Conservation (phyloP, 2,113 vertebrate species). For the Panthera tigris region DNA sequence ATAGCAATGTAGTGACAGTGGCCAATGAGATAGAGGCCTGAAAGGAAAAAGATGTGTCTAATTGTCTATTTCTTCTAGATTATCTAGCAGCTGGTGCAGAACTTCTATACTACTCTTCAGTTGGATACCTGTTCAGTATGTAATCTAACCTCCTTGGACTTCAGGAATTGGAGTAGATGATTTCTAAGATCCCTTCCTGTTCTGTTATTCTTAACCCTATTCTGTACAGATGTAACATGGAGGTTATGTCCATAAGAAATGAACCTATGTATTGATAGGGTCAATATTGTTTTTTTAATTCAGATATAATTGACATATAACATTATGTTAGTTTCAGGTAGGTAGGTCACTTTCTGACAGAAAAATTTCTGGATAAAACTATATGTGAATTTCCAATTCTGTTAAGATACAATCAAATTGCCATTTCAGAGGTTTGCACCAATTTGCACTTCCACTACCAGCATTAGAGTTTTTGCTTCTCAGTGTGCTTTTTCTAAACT, state of each 20-base stretch:
- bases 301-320: neutral
- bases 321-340: neutral
- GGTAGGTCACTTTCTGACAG: neutral
- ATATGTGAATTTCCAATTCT: neutral
- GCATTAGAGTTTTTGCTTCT: neutral
- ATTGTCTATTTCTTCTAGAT: neutral
- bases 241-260: neutral
- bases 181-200: neutral
- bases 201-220: neutral
- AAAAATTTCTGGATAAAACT: conserved; percentile 15
- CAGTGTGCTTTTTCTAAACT: no score
- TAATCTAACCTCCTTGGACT: neutral
- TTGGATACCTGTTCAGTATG: neutral
- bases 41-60: neutral
- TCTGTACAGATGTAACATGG: neutral
- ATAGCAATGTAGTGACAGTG: neutral
- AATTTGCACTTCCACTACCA: neutral
- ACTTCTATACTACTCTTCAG: neutral
- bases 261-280: neutral
- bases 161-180: neutral
- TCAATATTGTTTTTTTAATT: neutral
- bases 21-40: neutral
- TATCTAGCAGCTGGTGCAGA: neutral
- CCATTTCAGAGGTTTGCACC: neutral
- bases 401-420: neutral